Evolutionary conservation across 1,140 invertebrate species (phyloP), one percentile per base, ranked within the genome.

Genomic region (Drosophila neocordata): DNA sequence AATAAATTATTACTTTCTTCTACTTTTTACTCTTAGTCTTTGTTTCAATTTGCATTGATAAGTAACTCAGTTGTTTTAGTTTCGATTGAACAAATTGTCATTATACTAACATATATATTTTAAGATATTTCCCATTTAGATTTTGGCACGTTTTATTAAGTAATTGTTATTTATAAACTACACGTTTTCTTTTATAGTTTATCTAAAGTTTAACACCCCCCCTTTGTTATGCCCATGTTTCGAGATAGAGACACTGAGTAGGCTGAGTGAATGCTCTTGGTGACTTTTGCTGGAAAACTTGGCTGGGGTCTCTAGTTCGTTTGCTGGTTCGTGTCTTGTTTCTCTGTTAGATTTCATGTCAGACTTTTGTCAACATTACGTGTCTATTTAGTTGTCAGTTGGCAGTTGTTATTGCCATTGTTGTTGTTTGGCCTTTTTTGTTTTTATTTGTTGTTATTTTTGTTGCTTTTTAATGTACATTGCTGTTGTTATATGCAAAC

Each of bases 311-410:
- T 44, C 13, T 18, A 44, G 13, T 44, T 18, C 41, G 9, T 13
- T 48, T 2, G 41, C 20, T 48, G 41, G 61, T 64, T 64, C 74
- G 60, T 77, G 74, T 77, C 75, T 77, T 77, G 66, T 77, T 77
- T 77, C 73, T 69, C 75, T 74, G 78, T 88, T 88, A 79, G 83
- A 87, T 88, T 77, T 88, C 69, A 79, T 88, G 83, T 82, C 83
- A 88, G 83, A 88, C 83, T 87, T 83, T 87, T 83, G 83, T 88
- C 83, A 88, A 87, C 83, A 88, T 87, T 87, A 87, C 69, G 76
- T 88, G 83, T 87, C 83, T 74, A 88, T 88, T 88, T 83, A 89
- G 83, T 88, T 88, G 83, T 83, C 83, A 83, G 84, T 79, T 83
- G 77, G 67, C 79, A 87, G 83, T 78, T 85, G 70, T 71, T 84